Evolutionary conservation across 2,113 vertebrate genomes (phyloP), one percentile per base, ranked within the genome.

Genomic region (Semicossyphus pulcher): DNA sequence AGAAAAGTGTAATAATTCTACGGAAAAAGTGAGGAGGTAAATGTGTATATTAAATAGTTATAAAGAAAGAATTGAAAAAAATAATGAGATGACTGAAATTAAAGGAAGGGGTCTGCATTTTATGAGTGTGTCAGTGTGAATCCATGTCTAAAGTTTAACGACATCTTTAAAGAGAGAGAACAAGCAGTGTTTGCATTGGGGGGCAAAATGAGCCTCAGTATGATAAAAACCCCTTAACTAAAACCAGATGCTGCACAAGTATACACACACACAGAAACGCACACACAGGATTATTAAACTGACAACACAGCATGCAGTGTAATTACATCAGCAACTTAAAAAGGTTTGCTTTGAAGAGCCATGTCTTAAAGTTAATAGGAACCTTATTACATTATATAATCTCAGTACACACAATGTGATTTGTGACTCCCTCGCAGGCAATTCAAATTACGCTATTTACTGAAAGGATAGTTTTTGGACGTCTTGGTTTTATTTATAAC

Each of bases 211-310:
- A 68, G 64, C 48, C 53, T 52, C 42, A 66, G 58, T 53, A 52
- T 67, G 74, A 73, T 56, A 80, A 83, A 57, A 81, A 62, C 14
- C 10, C 7, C 51, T 37, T 28, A 72, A 88, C 56, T 68, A 11
- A 80, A 85, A 80, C 71, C 84, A 88, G 84, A 86, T 86, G 90
- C 15, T 74, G 14, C 54, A 56, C 64, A 49, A 21, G 20, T 31
- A 47, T 21, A 62, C 45, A 44, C 53, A 41, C 60, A 49, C 41
- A 66, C 49, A 56, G 63, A 53, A 61, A 47, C 31, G 56, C 57
- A 56, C 28, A 65, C 20, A 74, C 10, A 2, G 0, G 45, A 54
- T 48, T 61, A 70, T 84, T 81, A 71, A 69, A 84, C 63, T 60
- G 42, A 73, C 63, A 74, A 70, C 51, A 28, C 72, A 85, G 65